Base-by-base conservation (phyloP, 2,797 vertebrate species). In the Acestrorhynchus altus region DNA sequence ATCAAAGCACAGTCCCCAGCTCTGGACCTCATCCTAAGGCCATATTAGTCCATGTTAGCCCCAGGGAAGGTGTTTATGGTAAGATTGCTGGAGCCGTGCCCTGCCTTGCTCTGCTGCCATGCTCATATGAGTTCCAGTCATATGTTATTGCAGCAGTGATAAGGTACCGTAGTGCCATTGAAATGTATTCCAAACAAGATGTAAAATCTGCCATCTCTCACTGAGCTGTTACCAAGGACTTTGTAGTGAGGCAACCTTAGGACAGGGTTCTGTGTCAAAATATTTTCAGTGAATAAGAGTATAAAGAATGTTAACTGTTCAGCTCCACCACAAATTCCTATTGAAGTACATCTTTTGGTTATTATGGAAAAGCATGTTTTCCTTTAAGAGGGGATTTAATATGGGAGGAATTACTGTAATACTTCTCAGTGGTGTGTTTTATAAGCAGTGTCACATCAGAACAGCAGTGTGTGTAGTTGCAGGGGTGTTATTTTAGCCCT, bases 101-200 rank as follows among this genome's bases (percentile, higher is more conserved):
- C 44, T 78, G 44, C 51, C 44, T 75, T 66, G 71, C 65, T 54
- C 15, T 74, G 81, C 31, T 71, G 78, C 69, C 82, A 73, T 39
- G 59, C 76, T 82, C 72, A 78, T 70, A 63, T 81, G 79, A 81
- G 18, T 79, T 69, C 60, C 74, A 83, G 84, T 81, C 79, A 78
- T 76, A 47, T 83, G 83, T 79, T 75, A 1, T 52, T 52, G n/a
- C 46, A 18, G 60, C 20, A 49, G 74, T 76, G 35, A 47, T 63
- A 40, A 74, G 63, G 54, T 64, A 57, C 51, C 60, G 47, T 39
- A n/a, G 47, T 76, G 54, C 54, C 67, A 73, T 63, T 79, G 66
- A 61, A 76, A 78, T 52, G 67, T 26, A 46, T 68, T 46, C 69
- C 61, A 57, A 68, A 79, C 81, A 56, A 39, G 42, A 44, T 18